Evolutionary conservation across 2,797 vertebrate species (phyloP), one percentile per base, ranked within the genome.

Genomic region (Paguma larvata): DNA sequence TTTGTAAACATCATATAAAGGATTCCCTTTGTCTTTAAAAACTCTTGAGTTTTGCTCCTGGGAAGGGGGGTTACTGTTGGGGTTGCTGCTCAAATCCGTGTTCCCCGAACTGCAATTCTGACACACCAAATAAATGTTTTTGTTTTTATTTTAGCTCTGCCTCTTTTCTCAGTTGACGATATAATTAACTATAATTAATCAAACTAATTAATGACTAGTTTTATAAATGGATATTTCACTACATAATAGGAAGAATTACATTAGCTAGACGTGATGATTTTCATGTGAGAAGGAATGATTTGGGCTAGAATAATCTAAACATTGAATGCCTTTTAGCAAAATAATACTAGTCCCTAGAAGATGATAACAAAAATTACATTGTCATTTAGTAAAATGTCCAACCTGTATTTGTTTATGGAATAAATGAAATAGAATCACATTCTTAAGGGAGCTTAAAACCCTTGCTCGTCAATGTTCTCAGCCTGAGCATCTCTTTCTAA

Each of bases 401-500:
- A 11, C 56, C 10, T 16, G 38, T 67, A 59, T 48, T n/a, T 85
- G 5, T 25, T 38, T 68, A 51, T 30, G n/a, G 15, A 79, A 44
- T 63, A 56, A 56, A 19, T 70, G n/a, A 83, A 84, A 72, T 9
- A 19, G 8, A 85, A 41, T 56, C 4, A 2, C 3, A 1, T 82
- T 72, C n/a, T 51, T 38, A 21, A n/a, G 14, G 46, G 38, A 65
- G 19, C 38, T 6, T 3, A 5, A 4, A 15, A 14, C 79, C 44
- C 32, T 7, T 19, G 32, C 84, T 44, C 18, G 27, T 3, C 51
- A 9, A 1, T 0, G 1, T 51, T 30, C 41, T 25, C 1, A 4
- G 5, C 3, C 23, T 15, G 13, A 51, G 9, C 5, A 0, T n/a
- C 9, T 3, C 18, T 25, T 14, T 15, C 10, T 3, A 15, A 1